Evolutionary conservation across 1,140 invertebrate species (phyloP), one percentile per base, ranked within the genome.

Genomic region (Paramacrobiotus metropolitanus): DNA sequence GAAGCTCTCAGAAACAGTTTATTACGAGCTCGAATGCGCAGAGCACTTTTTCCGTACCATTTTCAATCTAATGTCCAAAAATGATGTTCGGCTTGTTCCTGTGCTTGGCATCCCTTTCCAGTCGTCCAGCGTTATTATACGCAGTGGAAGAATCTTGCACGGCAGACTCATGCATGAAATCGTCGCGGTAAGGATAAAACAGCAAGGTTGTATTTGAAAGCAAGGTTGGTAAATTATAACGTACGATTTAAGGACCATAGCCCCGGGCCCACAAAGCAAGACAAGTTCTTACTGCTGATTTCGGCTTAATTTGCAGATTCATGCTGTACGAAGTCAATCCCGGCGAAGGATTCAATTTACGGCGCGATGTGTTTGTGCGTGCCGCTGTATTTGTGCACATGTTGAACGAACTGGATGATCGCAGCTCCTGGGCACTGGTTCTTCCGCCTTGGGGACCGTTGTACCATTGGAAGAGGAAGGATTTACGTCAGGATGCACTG

Each of bases 291-390:
- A 9, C 34, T 9, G 34, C 34, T 40, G 9, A 40, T 40, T 40
- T 40, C n/a, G 28, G 30, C 31, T 60, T 61, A 60, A 21, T 64
- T 72, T 71, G 24, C 63, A 82, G 80, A 65, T 85, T 81, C 68
- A 72, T 93, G 60, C 77, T 95, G 29, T 96, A 95, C 73, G 87
- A 94, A 74, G 83, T 95, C 0, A 96, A 95, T 75, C 82, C 81
- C 21, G 82, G 84, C 1, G 92, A 98, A 79, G 93, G 93, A 0
- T 97, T 98, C 70, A 98, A 98, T 77, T 76, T 98, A 62, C 76
- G 91, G 59, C 76, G 92, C 64, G 93, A 97, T 78, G 92, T 97
- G 9, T 96, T 91, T 67, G 81, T 96, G 74, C 77, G 93, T 68
- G 77, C 94, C 66, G 87, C 91, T 18, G 82, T 84, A 60, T 81